Evolutionary conservation across 1,140 invertebrate genomes (phyloP).

Genomic region (Cotesia typhae): DNA sequence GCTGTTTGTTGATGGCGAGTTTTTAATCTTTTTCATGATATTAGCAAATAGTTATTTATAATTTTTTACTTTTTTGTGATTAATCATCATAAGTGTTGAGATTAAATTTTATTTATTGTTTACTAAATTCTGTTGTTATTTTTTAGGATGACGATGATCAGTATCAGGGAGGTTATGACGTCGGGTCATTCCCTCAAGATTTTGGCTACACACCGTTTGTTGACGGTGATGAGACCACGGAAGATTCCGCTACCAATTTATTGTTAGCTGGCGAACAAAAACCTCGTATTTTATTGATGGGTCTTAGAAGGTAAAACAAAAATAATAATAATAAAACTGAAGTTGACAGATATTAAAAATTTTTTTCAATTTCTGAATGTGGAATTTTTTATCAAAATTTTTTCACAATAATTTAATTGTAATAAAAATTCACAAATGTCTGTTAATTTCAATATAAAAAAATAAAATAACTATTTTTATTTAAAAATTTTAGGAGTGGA

Average conservation of each 20-base stretch:
- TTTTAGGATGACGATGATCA: constrained; percentile 63
- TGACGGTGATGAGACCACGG: constrained; percentile 68
- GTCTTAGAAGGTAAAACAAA: constrained; percentile 79
- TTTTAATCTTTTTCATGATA: background rate
- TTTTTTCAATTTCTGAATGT: too few species aligned
- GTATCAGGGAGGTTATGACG: constrained; percentile 68
- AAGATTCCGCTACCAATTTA: constrained; percentile 65
- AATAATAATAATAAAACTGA: background rate
- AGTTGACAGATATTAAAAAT: too few species aligned
- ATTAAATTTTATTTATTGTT: constrained; percentile 10
- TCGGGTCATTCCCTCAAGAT: constrained; percentile 90
- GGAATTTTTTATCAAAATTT: too few species aligned
- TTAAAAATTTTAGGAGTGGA: constrained; percentile 80
- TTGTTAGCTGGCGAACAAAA: constrained; percentile 77
- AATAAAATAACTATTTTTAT: too few species aligned
- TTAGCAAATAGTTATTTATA: too few species aligned
- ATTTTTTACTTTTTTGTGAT: background rate
- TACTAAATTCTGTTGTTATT: background rate
- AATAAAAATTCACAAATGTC: constrained; percentile 2
- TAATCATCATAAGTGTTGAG: background rate
- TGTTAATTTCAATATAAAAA: constrained; percentile 17
- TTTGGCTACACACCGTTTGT: constrained; percentile 92
- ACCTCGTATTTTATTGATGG: constrained; percentile 95
- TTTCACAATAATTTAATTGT: background rate
- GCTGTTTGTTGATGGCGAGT: too few species aligned